A percentile compares a stretch with the other conserved stretches of the same genome.
phyloP scores from a whole-genome alignment of 2,888 invertebrate species.

The Polymixis flavicincta region DNA sequence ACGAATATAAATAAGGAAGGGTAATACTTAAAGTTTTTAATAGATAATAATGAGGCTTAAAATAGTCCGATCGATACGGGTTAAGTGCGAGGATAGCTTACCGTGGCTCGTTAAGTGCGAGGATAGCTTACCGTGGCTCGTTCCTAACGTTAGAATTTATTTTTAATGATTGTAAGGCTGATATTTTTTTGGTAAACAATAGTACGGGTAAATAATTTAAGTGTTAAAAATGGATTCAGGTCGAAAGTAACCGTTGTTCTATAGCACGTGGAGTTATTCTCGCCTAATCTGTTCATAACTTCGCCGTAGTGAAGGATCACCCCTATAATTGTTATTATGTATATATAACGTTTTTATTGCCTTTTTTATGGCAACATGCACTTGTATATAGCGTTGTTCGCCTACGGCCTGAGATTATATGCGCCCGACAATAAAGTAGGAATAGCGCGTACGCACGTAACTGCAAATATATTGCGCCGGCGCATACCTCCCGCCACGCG shows the following conservation, averaged over 20 bases:
- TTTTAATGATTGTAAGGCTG: conserved; percentile 85
- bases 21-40: conserved; percentile 64
- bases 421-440: conserved; percentile 82
- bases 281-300: conserved; percentile 68
- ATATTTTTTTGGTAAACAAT: conserved; percentile 81
- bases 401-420: conserved; percentile 76
- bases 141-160: conserved; percentile 88
- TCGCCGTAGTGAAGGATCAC: conserved; percentile 58
- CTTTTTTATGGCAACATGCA: conserved; percentile 71
- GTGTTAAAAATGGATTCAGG: conserved; percentile 72
- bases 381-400: conserved; percentile 76
- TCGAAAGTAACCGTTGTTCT: conserved; percentile 68
- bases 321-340: conserved; percentile 70
- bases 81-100: conserved; percentile 81
- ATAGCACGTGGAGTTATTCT: conserved; percentile 80
- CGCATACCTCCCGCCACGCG: conserved; percentile 38
- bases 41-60: conserved; percentile 74
- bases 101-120: conserved; percentile 84
- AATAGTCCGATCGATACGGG: conserved; percentile 63
- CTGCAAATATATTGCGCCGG: conserved; percentile 33
- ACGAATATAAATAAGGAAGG: conserved; percentile 72
- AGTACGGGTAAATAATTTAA: conserved; percentile 85
- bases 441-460: conserved; percentile 54
- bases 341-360: conserved; percentile 75
- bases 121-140: conserved; percentile 84